Base-by-base conservation (phyloP, 2,797 vertebrate species). In the Acipenser ruthenus region DNA sequence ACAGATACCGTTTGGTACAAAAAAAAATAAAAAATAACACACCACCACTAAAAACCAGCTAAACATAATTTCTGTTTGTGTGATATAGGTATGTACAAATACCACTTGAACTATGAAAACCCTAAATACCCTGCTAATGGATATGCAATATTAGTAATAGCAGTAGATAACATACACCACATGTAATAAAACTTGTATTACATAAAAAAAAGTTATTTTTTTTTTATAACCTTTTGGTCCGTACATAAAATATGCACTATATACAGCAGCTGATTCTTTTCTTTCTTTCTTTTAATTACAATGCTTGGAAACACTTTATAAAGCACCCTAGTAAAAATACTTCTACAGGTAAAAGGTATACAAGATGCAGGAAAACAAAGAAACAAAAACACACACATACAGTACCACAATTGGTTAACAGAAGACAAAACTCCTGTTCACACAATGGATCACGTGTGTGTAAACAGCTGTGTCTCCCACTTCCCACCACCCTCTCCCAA, bases 141-240 rank as follows among this genome's bases (percentile, higher is more conserved):
- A 37, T 37, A 37, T 37, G 23, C 2, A 3, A 37, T 37, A 37
- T 37, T 37, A 37, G 23, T 37, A 37, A 37, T 37, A 37, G 23
- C 2, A 37, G 23, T 18, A 37, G 2, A 3, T 37, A 37, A 37
- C 67, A 70, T 56, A 65, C 69, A 78, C 67, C 71, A 3, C 55
- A 58, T 13, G 13, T 11, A 58, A 58, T 13, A 10, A 58, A 64
- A 73, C 72, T 61, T 67, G 72, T 69, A 73, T 72, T 73, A 70
- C 10, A 69, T 78, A 62, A 59, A 13, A 6, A 37, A 51, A 56
- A 37, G 49, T 58, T 51, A 15, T 69, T 72, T 72, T 64, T 65
- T 75, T 70, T 67, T 71, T 64, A 63, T 64, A 75, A 79, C 71
- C 51, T 63, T 83, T 84, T 88, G 83, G 84, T 85, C 86, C 77